Evolutionary conservation across 2,888 invertebrate species (phyloP).

Genomic region (Ectobius pallidus): DNA sequence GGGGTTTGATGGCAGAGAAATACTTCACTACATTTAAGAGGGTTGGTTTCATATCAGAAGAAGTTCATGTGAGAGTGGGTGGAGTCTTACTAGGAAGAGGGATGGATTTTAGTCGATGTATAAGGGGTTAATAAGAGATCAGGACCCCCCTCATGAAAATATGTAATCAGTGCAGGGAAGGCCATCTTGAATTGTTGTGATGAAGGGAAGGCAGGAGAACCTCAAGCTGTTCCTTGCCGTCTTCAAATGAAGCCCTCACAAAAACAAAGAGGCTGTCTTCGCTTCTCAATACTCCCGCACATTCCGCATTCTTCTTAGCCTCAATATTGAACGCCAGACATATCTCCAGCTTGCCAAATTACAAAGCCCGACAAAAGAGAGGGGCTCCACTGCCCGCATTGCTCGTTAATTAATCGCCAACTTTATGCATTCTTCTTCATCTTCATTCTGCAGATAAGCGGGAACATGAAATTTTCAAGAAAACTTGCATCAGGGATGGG

Average conservation of each 20-base stretch:
- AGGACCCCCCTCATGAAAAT: not conserved
- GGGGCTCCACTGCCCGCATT: too few species aligned
- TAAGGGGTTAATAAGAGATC: not conserved
- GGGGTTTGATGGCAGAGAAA: conserved; percentile 1
- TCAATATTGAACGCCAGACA: too few species aligned
- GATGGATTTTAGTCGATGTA: not conserved
- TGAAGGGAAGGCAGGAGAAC: not conserved
- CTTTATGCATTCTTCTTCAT: too few species aligned
- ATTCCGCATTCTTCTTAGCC: too few species aligned
- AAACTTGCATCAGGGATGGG: too few species aligned
- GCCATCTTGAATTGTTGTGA: conserved; percentile 6
- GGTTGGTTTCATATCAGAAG: not conserved
- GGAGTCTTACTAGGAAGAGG: not conserved
- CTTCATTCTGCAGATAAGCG: too few species aligned
- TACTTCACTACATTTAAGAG: not conserved
- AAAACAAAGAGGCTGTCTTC: too few species aligned
- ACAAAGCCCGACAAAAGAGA: too few species aligned
- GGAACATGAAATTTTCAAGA: too few species aligned
- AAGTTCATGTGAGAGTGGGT: not conserved
- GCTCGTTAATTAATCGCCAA: too few species aligned
- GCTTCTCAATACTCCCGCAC: too few species aligned
- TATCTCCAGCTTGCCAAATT: too few species aligned
- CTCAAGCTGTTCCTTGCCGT: not conserved
- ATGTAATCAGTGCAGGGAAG: conserved; percentile 8
- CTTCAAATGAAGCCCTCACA: not conserved